Percentiles rank a stretch among this genome's conserved stretches.
phyloP scores from a whole-genome alignment of 2,888 invertebrate genomes.

The Leucozona laternaria region DNA sequence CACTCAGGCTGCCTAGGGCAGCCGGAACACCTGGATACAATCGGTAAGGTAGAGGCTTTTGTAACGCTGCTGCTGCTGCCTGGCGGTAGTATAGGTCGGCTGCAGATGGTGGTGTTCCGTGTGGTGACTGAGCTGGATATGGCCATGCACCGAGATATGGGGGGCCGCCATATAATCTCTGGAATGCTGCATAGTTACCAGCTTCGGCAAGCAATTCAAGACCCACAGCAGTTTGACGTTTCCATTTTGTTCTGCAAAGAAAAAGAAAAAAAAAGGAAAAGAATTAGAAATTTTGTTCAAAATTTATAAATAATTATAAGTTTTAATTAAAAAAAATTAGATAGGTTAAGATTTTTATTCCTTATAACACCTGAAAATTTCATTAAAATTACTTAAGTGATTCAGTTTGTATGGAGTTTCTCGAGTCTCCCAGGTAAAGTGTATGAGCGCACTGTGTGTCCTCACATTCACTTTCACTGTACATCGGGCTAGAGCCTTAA shows the following conservation, averaged over 20 bases:
- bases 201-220: conserved; percentile 98
- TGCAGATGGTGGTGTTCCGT: conserved; percentile 87
- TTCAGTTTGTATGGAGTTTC: too few relatives aligned
- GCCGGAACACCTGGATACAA: conserved; percentile 83
- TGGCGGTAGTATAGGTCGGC: conserved; percentile 93
- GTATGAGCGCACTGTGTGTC: too few relatives aligned
- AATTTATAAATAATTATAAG: not conserved
- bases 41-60: conserved; percentile 93
- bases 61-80: conserved; percentile 91
- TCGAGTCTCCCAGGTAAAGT: too few relatives aligned
- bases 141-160: conserved; percentile 88
- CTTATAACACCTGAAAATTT: too few relatives aligned
- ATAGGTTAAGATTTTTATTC: too few relatives aligned
- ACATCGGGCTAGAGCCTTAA: too few relatives aligned
- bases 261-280: conserved; percentile 8
- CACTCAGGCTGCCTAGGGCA: conserved; percentile 80
- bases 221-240: conserved; percentile 98
- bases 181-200: conserved; percentile 99
- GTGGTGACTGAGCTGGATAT: conserved; percentile 86
- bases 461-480: too few relatives aligned
- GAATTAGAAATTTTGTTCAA: not conserved
- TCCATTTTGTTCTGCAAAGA: conserved; percentile 95
- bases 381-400: too few relatives aligned
- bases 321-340: too few relatives aligned
- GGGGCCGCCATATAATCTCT: conserved; percentile 93